A percentile compares a stretch with the other conserved stretches of the same genome.
Evolutionary conservation across 2,888 invertebrate genomes (phyloP).

Genomic region (Ischnus inquisitorius): DNA sequence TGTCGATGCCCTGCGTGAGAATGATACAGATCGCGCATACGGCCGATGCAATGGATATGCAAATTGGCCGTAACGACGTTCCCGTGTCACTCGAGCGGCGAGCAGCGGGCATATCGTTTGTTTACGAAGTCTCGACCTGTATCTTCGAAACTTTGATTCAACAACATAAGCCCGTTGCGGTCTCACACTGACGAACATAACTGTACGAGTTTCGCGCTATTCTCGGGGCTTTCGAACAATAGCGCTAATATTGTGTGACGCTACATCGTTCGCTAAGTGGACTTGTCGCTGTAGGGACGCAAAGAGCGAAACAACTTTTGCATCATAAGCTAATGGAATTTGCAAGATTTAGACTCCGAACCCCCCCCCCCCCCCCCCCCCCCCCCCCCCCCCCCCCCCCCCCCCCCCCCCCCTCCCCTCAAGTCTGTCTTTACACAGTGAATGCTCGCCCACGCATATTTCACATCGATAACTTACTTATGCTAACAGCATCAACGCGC

Average conservation of each 20-base stretch:
- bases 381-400: too few species aligned
- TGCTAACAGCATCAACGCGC: too few species aligned
- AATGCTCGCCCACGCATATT: too few species aligned
- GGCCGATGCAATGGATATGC: not conserved
- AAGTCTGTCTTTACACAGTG: not conserved
- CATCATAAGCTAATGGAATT: not conserved
- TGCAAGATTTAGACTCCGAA: not conserved
- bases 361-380: too few species aligned
- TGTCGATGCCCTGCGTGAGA: constrained; percentile 11
- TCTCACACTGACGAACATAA: not conserved
- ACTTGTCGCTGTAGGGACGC: not conserved
- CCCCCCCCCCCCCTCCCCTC: too few species aligned
- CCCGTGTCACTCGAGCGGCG: not conserved
- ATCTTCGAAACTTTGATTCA: constrained; percentile 17
- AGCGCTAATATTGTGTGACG: not conserved
- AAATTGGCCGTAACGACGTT: not conserved
- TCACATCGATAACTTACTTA: too few species aligned
- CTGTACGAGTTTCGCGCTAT: not conserved
- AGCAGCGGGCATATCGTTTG: not conserved
- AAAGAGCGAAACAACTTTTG: too few species aligned
- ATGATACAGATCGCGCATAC: constrained; percentile 11
- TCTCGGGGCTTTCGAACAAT: not conserved
- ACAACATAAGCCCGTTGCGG: not conserved
- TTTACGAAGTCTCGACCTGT: not conserved
- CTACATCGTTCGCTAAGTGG: not conserved